phyloP scores from a whole-genome alignment of 2,113 vertebrate genomes.

The Corapipo altera region DNA sequence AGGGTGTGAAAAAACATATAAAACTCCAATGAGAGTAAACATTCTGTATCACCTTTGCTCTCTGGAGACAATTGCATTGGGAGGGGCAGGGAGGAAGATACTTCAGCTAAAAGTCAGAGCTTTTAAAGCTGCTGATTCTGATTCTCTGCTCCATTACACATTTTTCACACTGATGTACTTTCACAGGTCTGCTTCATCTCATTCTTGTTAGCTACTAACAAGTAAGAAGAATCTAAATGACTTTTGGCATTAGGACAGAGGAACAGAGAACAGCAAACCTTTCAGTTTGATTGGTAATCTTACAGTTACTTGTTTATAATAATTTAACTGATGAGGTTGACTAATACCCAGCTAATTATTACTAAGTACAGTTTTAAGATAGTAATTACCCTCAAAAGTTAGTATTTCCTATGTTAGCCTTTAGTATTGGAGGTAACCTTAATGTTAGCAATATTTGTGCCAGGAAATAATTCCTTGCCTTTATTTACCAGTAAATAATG shows the following conservation, averaged over 20 bases:
- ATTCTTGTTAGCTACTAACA: background rate
- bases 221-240: background rate
- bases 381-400: background rate
- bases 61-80: background rate
- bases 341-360: background rate
- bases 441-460: background rate
- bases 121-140: background rate
- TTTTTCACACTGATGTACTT: background rate
- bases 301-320: background rate
- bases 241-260: background rate
- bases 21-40: background rate
- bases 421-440: background rate
- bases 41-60: background rate
- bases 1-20: background rate
- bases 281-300: background rate
- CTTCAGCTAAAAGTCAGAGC: background rate
- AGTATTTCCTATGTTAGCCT: background rate
- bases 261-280: background rate
- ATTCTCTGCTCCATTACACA: background rate
- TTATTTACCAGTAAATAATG: background rate
- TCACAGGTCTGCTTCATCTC: background rate
- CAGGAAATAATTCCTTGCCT: background rate
- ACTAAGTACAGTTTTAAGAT: background rate
- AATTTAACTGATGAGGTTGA: background rate
- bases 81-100: fast-evolving